Base-by-base conservation (phyloP, 2,113 vertebrate species). In the Desmodus rotundus region DNA sequence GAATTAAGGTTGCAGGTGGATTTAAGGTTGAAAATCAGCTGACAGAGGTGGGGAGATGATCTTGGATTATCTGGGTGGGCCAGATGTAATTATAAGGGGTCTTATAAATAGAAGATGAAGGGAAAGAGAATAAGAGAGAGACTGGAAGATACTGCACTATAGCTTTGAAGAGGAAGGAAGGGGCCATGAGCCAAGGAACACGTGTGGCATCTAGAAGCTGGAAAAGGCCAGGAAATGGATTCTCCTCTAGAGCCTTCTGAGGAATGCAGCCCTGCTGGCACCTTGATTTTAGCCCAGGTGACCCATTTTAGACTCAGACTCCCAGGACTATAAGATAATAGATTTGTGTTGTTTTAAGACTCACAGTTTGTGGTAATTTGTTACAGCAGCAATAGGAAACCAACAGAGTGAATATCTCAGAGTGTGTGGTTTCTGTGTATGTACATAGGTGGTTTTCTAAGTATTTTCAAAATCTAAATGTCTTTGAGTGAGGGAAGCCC, bases 141-240 rank as follows among this genome's bases (percentile, higher is more conserved):
- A 38, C 20, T 12, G 9, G 36, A 72, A 91, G 16, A 86, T 54
- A 14, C 16, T 31, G 8, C 1, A 0, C 47, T 43, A 2, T 45
- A 22, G 31, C 24, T 31, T 26, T 63, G 41, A n/a, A 89, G 24
- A 14, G 2, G 3, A 70, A 43, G n/a, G 41, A 47, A 61, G 67
- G 19, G 28, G 16, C 28, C 19, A 24, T 0, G 3, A 5, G 1
- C 47, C 20, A 43, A 91, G 80, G 8, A 88, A 3, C 17, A 7
- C 7, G 26, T 0, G 20, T 24, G 54, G 22, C 17, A 22, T 80
- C 16, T 28, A 43, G 54, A 52, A 50, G 3, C 17, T 26, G 33
- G 41, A 22, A 38, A 72, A 54, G 17, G 1, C 0, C 0, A 58
- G 16, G 41, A 17, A 24, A 33, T 0, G 0, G 11, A 50, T 38